Conservation (phyloP, 2,113 vertebrate genomes). For the Micromys minutus region DNA sequence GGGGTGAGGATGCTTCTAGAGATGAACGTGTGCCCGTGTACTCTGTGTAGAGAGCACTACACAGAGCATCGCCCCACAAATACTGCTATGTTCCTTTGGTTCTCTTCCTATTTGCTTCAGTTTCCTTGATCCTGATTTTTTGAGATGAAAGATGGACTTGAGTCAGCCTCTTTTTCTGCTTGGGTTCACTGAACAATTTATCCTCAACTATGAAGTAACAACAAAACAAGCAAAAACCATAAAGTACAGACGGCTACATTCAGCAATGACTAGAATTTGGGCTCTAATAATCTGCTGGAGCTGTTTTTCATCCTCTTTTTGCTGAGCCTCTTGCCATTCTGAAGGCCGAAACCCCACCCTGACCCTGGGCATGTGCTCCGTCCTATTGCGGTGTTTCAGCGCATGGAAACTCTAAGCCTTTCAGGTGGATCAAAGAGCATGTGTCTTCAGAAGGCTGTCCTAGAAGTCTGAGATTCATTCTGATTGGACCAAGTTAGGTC, state of each 20-base stretch:
- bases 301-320: neutral
- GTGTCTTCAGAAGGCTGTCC: neutral
- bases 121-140: slow-evolving; percentile 16
- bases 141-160: neutral
- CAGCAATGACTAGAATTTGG: neutral
- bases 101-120: neutral
- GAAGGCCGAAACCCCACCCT: neutral
- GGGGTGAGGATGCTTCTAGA: neutral
- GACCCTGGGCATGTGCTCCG: neutral
- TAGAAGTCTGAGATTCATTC: neutral
- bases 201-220: neutral
- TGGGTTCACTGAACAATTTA: neutral
- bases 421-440: slow-evolving; percentile 2
- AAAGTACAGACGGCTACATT: neutral
- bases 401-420: neutral
- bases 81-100: neutral
- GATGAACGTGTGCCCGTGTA: neutral
- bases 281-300: neutral
- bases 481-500: neutral
- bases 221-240: neutral
- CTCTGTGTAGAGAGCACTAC: neutral
- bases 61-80: neutral
- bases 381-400: neutral
- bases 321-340: neutral
- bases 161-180: neutral